These are phyloP conservation scores for Monomorium pharaonis DNA, from an alignment of 1,140 invertebrate genomes.

Conservation along the genomic window DNA sequence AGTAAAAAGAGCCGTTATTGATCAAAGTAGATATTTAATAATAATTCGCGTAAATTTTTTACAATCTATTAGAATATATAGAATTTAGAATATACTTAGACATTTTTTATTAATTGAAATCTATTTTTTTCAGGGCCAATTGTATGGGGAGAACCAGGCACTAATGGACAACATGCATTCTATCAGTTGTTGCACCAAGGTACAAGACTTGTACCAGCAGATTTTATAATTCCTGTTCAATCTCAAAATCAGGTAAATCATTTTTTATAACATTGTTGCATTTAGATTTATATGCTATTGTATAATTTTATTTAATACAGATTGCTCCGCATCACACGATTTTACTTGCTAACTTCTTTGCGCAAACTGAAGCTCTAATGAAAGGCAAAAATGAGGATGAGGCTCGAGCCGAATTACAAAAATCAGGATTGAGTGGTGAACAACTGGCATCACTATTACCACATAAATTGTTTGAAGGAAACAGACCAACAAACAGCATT, in stretches of 20 bases:
- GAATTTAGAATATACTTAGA: not conserved
- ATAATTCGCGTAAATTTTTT: too few relatives aligned
- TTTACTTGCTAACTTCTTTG: slow-evolving; percentile 98
- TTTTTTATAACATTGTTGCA: not conserved
- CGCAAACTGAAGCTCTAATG: slow-evolving; percentile 99
- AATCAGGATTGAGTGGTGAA: slow-evolving; percentile 89
- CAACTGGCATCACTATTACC: slow-evolving; percentile 93
- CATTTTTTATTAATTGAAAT: slow-evolving; percentile 21
- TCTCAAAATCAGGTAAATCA: slow-evolving; percentile 96
- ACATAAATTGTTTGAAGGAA: slow-evolving; percentile 99
- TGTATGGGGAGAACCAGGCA: slow-evolving; percentile 97
- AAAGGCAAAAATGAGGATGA: slow-evolving; percentile 94
- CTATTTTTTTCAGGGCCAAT: slow-evolving; percentile 86
- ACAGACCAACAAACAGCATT: slow-evolving; percentile 99
- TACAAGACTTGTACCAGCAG: slow-evolving; percentile 96
- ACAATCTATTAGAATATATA: not conserved
- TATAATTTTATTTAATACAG: slow-evolving; percentile 64
- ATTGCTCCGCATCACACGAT: slow-evolving; percentile 91
- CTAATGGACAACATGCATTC: slow-evolving; percentile 99
- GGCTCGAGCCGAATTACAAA: slow-evolving; percentile 91
- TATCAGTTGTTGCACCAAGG: slow-evolving; percentile 98
- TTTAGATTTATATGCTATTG: slow-evolving; percentile 7
- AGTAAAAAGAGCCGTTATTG: too few relatives aligned
- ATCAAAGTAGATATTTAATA: too few relatives aligned
- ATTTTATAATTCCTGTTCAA: slow-evolving; percentile 97